Percentiles rank a stretch among this genome's conserved stretches.
Evolutionary conservation across 2,888 invertebrate genomes (phyloP).

Genomic region (Aricia artaxerxes): DNA sequence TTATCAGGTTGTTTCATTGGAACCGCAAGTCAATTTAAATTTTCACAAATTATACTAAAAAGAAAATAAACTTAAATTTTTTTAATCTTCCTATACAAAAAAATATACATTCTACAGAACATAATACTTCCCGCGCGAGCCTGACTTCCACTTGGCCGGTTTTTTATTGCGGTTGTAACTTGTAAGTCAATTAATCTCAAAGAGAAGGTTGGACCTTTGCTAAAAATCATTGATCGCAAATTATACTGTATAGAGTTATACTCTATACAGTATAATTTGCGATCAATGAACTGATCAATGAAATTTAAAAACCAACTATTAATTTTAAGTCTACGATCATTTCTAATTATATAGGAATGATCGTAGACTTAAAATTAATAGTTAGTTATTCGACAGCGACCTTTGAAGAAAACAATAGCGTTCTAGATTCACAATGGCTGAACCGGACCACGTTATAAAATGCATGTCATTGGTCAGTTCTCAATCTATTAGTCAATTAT

Average conservation of each 20-base stretch:
- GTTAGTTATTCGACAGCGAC: neutral
- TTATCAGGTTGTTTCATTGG: no score
- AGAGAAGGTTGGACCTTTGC: neutral
- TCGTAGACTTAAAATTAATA: neutral
- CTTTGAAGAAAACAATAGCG: neutral
- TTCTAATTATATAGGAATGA: neutral
- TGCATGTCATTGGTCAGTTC: slow-evolving; percentile 27
- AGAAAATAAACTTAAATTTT: no score
- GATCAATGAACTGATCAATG: no score
- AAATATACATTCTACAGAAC: no score
- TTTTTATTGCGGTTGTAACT: neutral
- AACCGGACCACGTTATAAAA: neutral
- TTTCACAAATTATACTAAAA: no score
- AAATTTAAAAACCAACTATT: neutral
- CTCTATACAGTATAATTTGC: no score
- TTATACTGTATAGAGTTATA: neutral
- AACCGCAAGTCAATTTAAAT: no score
- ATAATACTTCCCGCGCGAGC: no score
- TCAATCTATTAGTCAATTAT: slow-evolving; percentile 12
- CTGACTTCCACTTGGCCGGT: no score
- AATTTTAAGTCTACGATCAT: neutral
- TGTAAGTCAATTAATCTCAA: neutral
- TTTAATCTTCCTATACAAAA: no score
- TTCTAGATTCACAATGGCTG: neutral
- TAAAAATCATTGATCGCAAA: neutral